Conservation (phyloP, 2,797 vertebrate genomes). For the Sardinella longiceps region DNA sequence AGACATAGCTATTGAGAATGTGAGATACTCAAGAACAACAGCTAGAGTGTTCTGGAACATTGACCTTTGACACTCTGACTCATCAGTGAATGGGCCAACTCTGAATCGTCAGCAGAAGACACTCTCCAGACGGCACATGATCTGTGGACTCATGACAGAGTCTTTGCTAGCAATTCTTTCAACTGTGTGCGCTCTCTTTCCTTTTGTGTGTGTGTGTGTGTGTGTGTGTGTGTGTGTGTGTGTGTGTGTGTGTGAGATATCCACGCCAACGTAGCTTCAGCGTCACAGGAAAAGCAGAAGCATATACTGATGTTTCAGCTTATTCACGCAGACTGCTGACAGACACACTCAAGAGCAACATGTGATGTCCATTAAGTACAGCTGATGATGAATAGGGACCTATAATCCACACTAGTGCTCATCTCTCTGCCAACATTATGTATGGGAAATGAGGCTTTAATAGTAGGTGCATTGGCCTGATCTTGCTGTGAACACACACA, state of each 20-base stretch:
- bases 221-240: neutral
- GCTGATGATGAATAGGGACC: neutral
- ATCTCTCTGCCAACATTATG: neutral
- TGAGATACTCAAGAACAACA: neutral
- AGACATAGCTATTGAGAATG: neutral
- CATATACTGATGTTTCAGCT: neutral
- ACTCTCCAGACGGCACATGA: constrained; percentile 4
- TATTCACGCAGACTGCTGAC: neutral
- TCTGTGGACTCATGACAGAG: neutral
- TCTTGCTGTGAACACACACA: neutral
- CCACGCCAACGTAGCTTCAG: neutral
- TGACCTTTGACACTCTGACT: neutral
- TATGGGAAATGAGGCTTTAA: neutral
- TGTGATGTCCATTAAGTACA: neutral
- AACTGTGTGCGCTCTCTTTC: neutral
- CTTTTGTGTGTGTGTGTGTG: neutral
- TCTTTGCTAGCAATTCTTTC: neutral
- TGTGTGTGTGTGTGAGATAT: neutral
- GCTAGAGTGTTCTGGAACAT: neutral
- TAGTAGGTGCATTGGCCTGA: neutral
- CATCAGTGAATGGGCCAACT: neutral
- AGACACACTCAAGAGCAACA: neutral
- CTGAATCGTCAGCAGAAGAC: neutral
- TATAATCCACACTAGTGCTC: neutral
- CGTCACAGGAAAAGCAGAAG: neutral